phyloP scores from a whole-genome alignment of 1,140 invertebrate species.

The Bombus terrestris region DNA sequence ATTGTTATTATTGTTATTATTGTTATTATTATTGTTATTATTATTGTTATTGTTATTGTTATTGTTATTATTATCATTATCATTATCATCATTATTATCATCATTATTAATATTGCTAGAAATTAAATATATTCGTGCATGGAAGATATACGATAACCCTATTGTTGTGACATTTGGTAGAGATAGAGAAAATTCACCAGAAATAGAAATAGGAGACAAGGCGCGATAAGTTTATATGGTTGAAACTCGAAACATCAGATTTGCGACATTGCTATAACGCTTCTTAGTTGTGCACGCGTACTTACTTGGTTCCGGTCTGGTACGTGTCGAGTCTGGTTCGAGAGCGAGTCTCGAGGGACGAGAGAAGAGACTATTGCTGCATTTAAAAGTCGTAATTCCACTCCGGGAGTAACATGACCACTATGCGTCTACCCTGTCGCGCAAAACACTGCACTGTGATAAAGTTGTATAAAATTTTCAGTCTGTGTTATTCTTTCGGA shows the following conservation, averaged over 20 bases:
- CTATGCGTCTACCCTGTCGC: constrained; percentile 11
- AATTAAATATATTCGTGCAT: not conserved
- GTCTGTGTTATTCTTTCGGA: not conserved
- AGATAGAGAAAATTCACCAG: not conserved
- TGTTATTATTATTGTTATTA: too few relatives aligned
- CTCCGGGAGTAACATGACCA: constrained; percentile 61
- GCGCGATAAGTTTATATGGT: not conserved
- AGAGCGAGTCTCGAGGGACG: constrained; percentile 50
- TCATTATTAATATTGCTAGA: not conserved
- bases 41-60: too few relatives aligned
- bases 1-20: too few relatives aligned
- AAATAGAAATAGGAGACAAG: not conserved
- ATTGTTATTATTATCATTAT: too few relatives aligned
- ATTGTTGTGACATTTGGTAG: not conserved
- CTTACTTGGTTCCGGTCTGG: constrained; percentile 62
- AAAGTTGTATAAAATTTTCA: not conserved
- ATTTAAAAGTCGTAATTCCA: constrained; percentile 60
- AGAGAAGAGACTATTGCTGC: constrained; percentile 52
- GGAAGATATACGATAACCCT: not conserved
- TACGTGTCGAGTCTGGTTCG: constrained; percentile 54
- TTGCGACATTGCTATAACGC: constrained; percentile 41
- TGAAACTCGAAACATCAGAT: constrained; percentile 47
- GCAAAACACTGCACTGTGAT: constrained; percentile 15
- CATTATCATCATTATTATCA: too few relatives aligned
- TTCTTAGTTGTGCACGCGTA: constrained; percentile 13